Percentiles rank a stretch among this genome's conserved stretches.
Conservation (phyloP, 1,140 invertebrate species). For the Eurosta solidaginis region DNA sequence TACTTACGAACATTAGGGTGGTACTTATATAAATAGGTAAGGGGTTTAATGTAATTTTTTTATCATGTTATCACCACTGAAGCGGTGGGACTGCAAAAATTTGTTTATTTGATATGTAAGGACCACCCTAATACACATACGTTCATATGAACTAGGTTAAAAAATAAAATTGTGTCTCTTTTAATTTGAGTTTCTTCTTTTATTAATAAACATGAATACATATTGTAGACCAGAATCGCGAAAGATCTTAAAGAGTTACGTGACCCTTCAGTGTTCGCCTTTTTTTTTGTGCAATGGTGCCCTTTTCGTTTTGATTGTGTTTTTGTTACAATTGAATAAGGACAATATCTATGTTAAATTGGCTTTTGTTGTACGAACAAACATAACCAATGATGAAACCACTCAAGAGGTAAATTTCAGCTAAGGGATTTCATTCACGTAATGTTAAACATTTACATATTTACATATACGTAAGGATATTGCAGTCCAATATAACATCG, state of each 20-base stretch:
- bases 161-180: background rate
- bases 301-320: constrained; percentile 97
- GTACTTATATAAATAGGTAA: too few species aligned
- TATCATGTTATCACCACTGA: too few species aligned
- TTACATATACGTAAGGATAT: too few species aligned
- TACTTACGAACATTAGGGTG: too few species aligned
- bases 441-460: too few species aligned
- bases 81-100: too few species aligned
- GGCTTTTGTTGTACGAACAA: constrained; percentile 92
- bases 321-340: constrained; percentile 97
- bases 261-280: constrained; percentile 92
- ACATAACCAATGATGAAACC: constrained; percentile 90
- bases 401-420: constrained; percentile 76
- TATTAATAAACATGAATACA: constrained; percentile 28
- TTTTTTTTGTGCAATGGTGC: constrained; percentile 99
- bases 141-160: too few species aligned
- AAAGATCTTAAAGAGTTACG: constrained; percentile 89
- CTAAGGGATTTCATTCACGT: too few species aligned
- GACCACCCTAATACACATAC: too few species aligned
- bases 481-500: too few species aligned
- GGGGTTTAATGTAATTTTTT: too few species aligned
- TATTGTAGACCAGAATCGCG: constrained; percentile 82
- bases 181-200: background rate
- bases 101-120: too few species aligned
- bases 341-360: constrained; percentile 93